Percentiles rank a stretch among this genome's conserved stretches.
These are phyloP conservation scores for Phytoseiulus persimilis DNA, from an alignment of 2,888 invertebrate genomes.

Conservation along the genomic window DNA sequence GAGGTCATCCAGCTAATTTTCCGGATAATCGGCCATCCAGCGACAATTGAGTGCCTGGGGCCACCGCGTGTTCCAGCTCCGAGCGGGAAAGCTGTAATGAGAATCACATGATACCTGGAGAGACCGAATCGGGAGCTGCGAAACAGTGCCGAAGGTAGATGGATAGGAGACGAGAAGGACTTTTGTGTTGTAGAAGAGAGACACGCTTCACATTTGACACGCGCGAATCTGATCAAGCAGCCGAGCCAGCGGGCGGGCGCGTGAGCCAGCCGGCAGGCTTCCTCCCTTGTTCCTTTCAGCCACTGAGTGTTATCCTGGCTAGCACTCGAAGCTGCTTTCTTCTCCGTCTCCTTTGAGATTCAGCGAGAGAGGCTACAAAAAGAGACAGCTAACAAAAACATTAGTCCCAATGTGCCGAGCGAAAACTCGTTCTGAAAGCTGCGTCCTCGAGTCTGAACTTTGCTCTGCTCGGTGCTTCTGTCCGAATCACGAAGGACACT, in stretches of 20 bases:
- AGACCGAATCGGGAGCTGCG: not conserved
- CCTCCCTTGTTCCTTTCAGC: not conserved
- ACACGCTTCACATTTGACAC: constrained; percentile 5
- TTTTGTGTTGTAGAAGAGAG: not conserved
- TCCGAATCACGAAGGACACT: too few relatives aligned
- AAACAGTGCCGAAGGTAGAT: not conserved
- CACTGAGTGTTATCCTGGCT: not conserved
- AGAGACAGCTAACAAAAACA: not conserved
- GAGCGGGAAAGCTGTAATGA: not conserved
- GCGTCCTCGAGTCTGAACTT: not conserved
- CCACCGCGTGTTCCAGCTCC: not conserved
- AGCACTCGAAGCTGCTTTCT: not conserved
- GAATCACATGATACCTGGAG: not conserved
- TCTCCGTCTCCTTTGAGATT: not conserved
- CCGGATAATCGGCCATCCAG: not conserved
- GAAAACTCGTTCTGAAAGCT: not conserved
- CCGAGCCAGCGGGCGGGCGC: not conserved
- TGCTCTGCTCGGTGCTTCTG: not conserved
- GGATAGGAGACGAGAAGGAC: not conserved
- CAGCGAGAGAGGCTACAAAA: not conserved
- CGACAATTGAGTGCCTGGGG: not conserved
- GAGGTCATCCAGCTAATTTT: not conserved
- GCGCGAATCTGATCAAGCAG: not conserved
- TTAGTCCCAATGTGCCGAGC: not conserved
- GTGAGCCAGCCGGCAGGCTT: not conserved